phyloP scores from a whole-genome alignment of 1,140 invertebrate species.

The Harpegnathos saltator region DNA sequence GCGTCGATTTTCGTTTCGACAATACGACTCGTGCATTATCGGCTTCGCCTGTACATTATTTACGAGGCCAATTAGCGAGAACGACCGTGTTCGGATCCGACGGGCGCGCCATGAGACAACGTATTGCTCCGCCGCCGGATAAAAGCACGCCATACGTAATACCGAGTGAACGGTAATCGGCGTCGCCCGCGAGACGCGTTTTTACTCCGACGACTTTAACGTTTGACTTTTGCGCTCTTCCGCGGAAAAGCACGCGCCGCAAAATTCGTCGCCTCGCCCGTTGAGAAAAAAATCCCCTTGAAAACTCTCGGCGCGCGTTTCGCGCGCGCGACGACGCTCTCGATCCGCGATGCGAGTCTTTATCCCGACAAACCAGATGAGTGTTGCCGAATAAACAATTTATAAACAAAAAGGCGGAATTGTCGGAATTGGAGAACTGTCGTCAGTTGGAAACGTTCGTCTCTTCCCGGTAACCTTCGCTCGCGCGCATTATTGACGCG shows the following conservation, averaged over 20 bases:
- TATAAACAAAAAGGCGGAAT: constrained; percentile 19
- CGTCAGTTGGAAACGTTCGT: not conserved
- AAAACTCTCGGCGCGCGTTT: too few relatives aligned
- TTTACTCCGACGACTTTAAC: constrained; percentile 38
- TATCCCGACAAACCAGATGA: not conserved
- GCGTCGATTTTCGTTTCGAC: not conserved
- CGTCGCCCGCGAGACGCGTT: not conserved
- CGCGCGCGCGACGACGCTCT: too few relatives aligned
- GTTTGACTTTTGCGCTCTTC: not conserved
- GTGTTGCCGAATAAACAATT: not conserved
- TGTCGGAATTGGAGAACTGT: not conserved
- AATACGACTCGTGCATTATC: constrained; percentile 17
- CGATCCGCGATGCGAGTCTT: not conserved
- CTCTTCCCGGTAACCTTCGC: constrained; percentile 44
- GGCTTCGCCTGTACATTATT: not conserved
- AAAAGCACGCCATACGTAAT: constrained; percentile 11
- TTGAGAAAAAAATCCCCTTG: not conserved
- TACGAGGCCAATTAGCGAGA: not conserved
- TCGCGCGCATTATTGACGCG: constrained; percentile 47
- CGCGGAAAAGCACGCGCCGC: constrained; percentile 8
- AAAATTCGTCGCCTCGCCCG: not conserved
- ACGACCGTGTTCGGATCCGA: not conserved
- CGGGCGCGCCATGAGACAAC: constrained; percentile 5
- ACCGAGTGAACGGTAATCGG: constrained; percentile 10
- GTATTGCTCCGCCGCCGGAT: not conserved